Evolutionary conservation across 2,797 vertebrate species (phyloP).

Genomic region (Enteromius fasciolatus): DNA sequence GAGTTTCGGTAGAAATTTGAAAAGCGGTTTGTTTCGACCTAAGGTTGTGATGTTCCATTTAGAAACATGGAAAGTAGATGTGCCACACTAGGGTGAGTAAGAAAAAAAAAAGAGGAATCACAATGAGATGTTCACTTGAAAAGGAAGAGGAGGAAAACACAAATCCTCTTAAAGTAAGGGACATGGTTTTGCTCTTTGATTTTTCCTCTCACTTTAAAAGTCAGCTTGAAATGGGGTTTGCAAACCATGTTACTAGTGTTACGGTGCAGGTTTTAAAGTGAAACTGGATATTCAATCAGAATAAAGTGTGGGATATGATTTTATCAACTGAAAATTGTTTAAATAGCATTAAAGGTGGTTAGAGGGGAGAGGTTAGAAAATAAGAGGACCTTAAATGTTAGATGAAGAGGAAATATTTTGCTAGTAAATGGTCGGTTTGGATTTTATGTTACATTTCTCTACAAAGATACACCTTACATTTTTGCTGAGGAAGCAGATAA

Average conservation of each 20-base stretch:
- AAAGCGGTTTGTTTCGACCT: conserved; percentile 51
- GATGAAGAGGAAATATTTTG: not conserved
- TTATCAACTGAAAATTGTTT: not conserved
- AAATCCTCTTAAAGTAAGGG: conserved; percentile 20
- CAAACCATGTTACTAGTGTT: not conserved
- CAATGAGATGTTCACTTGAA: conserved; percentile 4
- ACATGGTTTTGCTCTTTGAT: conserved; percentile 13
- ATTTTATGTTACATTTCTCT: not conserved
- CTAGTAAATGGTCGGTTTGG: not conserved
- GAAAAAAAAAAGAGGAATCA: not conserved
- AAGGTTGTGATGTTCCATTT: conserved; percentile 48
- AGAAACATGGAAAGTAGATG: conserved; percentile 20
- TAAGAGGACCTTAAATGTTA: not conserved
- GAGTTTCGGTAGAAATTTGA: not conserved
- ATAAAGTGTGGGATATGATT: not conserved
- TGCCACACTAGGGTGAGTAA: conserved; percentile 11
- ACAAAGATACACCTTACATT: not conserved
- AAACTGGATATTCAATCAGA: not conserved
- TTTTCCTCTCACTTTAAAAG: conserved; percentile 3
- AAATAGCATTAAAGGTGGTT: not conserved
- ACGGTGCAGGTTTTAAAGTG: not conserved
- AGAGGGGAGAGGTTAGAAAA: not conserved
- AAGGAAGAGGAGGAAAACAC: not conserved
- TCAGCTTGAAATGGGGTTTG: not conserved
- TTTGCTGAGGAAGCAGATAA: not conserved